A percentile compares a stretch with the other conserved stretches of the same genome.
These are phyloP conservation scores for Bombus impatiens DNA, from an alignment of 1,140 invertebrate genomes.

Conservation along the genomic window DNA sequence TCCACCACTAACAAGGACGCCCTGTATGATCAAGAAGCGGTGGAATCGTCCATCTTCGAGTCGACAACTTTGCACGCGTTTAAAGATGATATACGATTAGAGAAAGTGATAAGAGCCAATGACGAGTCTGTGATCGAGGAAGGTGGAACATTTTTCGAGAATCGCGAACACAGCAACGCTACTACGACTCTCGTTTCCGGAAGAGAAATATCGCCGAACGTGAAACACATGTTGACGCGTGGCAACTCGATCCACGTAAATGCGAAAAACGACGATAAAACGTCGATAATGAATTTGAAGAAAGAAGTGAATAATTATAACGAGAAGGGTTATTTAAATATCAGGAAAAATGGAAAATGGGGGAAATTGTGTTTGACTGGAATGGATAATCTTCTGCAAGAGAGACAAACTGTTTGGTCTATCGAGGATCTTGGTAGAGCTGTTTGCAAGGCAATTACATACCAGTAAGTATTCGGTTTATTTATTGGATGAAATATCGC, in stretches of 20 bases:
- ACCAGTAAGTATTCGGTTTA: constrained; percentile 83
- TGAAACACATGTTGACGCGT: constrained; percentile 55
- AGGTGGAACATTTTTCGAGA: not conserved
- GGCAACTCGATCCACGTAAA: constrained; percentile 59
- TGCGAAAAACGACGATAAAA: constrained; percentile 45
- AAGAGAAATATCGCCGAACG: constrained; percentile 73
- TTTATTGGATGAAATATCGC: not conserved
- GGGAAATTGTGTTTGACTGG: constrained; percentile 87
- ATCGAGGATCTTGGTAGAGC: constrained; percentile 89
- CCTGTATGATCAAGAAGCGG: constrained; percentile 64
- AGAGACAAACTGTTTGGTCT: constrained; percentile 80
- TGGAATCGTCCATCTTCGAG: constrained; percentile 69
- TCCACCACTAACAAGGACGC: constrained; percentile 33
- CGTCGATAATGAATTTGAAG: constrained; percentile 39
- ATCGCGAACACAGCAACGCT: constrained; percentile 9
- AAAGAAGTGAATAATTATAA: constrained; percentile 76
- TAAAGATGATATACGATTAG: constrained; percentile 12
- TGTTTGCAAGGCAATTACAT: constrained; percentile 90
- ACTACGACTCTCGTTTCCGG: constrained; percentile 66
- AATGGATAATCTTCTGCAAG: constrained; percentile 66
- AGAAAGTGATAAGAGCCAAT: constrained; percentile 44
- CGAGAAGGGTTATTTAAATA: constrained; percentile 87
- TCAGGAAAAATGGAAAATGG: constrained; percentile 90
- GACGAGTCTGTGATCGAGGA: not conserved
- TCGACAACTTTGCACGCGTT: constrained; percentile 66